Percentiles rank a stretch among this genome's conserved stretches.
These are phyloP conservation scores for Ictalurus furcatus DNA, from an alignment of 2,113 vertebrate species.

Conservation along the genomic window DNA sequence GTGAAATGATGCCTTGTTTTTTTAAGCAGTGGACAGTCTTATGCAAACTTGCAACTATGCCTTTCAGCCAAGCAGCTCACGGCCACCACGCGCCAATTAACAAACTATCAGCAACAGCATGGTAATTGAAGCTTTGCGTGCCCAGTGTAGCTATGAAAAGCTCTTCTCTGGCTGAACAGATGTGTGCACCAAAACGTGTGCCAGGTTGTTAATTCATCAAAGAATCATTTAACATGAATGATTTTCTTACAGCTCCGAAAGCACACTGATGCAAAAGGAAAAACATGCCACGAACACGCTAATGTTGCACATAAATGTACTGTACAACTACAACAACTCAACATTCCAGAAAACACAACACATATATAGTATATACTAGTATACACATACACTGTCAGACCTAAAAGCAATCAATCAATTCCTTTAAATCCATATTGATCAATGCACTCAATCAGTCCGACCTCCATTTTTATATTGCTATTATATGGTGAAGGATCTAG, in stretches of 20 bases:
- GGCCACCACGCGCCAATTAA: neutral
- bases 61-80: neutral
- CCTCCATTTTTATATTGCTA: neutral
- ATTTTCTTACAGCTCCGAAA: slow-evolving; percentile 4
- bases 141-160: neutral
- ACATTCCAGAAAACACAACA: neutral
- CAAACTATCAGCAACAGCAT: neutral
- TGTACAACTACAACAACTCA: neutral
- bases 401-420: neutral
- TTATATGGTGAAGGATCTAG: neutral
- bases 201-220: slow-evolving; percentile 12
- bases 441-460: neutral
- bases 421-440: neutral
- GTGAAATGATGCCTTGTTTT: neutral
- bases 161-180: slow-evolving; percentile 3
- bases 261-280: neutral
- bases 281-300: neutral
- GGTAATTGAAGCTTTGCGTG: neutral
- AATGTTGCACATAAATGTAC: neutral
- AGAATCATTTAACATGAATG: slow-evolving; percentile 20
- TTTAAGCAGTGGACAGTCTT: neutral
- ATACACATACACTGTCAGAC: neutral
- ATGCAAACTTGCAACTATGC: neutral
- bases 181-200: neutral
- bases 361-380: no score